Evolutionary conservation across 2,888 invertebrate genomes (phyloP).

Genomic region (Steinernema hermaphroditum): DNA sequence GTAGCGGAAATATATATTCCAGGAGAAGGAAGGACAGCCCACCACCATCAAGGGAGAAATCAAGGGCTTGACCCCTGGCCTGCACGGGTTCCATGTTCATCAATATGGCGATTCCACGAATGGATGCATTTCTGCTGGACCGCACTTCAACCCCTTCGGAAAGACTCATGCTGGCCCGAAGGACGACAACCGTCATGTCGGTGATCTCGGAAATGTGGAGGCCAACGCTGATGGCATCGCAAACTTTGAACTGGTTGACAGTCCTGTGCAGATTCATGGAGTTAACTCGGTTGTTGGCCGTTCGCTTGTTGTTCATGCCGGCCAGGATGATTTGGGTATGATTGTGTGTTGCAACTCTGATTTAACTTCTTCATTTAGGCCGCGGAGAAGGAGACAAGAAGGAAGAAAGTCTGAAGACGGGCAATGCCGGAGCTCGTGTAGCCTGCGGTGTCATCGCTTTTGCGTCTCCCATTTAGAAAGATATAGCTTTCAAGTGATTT

Average conservation of each 20-base stretch:
- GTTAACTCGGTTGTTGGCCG: constrained; percentile 61
- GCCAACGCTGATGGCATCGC: constrained; percentile 62
- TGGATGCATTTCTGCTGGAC: constrained; percentile 67
- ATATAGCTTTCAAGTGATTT: no score
- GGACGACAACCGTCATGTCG: constrained; percentile 65
- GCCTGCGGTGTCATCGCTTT: constrained; percentile 67
- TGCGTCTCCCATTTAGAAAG: background rate
- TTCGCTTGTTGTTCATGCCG: constrained; percentile 66
- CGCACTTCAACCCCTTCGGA: constrained; percentile 68
- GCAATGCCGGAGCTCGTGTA: constrained; percentile 67
- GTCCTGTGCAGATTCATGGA: constrained; percentile 55
- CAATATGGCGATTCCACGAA: constrained; percentile 65
- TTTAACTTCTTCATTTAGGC: constrained; percentile 44
- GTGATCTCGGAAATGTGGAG: constrained; percentile 65
- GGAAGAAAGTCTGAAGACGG: constrained; percentile 66
- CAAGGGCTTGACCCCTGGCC: constrained; percentile 59
- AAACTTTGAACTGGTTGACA: constrained; percentile 60
- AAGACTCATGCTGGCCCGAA: constrained; percentile 67
- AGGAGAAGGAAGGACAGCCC: constrained; percentile 55
- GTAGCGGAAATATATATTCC: constrained; percentile 25
- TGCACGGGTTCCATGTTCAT: constrained; percentile 67
- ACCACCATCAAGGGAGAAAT: constrained; percentile 61
- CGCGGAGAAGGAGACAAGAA: constrained; percentile 58
- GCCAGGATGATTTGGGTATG: constrained; percentile 65
- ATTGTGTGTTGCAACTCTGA: background rate